These are phyloP conservation scores for Callaeas wilsoni DNA, from an alignment of 2,113 vertebrate species.

Conservation along the genomic window DNA sequence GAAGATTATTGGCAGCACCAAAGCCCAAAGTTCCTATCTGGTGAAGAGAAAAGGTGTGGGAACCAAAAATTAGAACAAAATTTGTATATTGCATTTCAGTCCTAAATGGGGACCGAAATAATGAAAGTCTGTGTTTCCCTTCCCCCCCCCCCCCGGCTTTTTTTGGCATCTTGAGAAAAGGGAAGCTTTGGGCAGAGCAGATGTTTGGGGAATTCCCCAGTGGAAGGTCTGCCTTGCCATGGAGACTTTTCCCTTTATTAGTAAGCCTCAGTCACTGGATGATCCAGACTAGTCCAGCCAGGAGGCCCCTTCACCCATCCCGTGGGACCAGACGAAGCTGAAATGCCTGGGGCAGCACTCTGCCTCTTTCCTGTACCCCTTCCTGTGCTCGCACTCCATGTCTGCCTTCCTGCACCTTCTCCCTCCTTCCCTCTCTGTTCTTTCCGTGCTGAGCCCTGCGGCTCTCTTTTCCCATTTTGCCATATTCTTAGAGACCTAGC, in stretches of 20 bases:
- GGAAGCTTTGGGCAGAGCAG: conserved; percentile 34
- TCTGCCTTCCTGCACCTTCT: background rate
- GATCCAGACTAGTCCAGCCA: background rate
- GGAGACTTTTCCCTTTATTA: conserved; percentile 22
- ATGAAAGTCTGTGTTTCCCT: background rate
- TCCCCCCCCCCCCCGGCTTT: background rate
- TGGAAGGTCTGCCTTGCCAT: background rate
- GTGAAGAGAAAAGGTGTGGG: background rate
- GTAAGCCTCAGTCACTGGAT: background rate
- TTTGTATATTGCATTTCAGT: conserved; percentile 8
- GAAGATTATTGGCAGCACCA: background rate
- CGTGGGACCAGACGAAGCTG: background rate
- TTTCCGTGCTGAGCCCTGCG: background rate
- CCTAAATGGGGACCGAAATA: background rate
- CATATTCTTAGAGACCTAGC: background rate
- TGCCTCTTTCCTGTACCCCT: background rate
- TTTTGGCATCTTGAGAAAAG: conserved; percentile 54
- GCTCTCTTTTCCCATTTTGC: background rate
- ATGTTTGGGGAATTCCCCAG: conserved; percentile 55
- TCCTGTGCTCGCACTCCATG: accelerated
- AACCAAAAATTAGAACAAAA: background rate
- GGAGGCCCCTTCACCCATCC: background rate
- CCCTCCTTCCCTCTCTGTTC: background rate
- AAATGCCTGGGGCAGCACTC: background rate
- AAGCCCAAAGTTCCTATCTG: background rate